Evolutionary conservation across 2,888 invertebrate genomes (phyloP).

Genomic region (Nezara viridula): DNA sequence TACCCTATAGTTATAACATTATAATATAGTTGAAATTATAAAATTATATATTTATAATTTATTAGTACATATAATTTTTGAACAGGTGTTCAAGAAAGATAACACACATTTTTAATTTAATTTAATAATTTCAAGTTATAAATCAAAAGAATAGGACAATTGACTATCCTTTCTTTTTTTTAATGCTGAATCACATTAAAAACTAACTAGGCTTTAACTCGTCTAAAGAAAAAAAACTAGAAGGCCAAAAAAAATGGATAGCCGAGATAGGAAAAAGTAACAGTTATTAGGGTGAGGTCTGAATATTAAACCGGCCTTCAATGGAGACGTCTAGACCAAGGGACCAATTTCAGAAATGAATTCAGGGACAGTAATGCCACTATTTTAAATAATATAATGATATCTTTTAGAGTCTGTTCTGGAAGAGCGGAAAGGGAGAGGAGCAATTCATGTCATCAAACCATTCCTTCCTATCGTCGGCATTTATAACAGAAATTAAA

Average conservation of each 20-base stretch:
- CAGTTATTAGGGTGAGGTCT: neutral
- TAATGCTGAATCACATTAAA: neutral
- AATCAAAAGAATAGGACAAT: neutral
- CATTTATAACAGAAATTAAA: neutral
- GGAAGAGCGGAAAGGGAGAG: neutral
- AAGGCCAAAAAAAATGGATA: neutral
- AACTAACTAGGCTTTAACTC: neutral
- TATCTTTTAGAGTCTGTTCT: neutral
- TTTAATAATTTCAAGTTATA: too few species aligned
- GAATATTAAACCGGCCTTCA: neutral
- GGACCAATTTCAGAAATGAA: neutral
- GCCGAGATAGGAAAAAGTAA: neutral
- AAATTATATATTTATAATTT: too few species aligned
- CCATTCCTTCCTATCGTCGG: neutral
- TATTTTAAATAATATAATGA: neutral
- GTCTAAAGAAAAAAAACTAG: neutral
- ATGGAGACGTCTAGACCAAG: neutral
- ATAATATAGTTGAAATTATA: too few species aligned
- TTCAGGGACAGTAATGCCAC: neutral
- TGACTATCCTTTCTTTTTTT: neutral
- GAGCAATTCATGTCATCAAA: neutral
- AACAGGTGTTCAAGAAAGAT: too few species aligned
- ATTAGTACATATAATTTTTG: too few species aligned
- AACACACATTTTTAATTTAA: too few species aligned
- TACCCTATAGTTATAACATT: too few species aligned